phyloP scores from a whole-genome alignment of 2,888 invertebrate species.

The Phymatocera aterrima region DNA sequence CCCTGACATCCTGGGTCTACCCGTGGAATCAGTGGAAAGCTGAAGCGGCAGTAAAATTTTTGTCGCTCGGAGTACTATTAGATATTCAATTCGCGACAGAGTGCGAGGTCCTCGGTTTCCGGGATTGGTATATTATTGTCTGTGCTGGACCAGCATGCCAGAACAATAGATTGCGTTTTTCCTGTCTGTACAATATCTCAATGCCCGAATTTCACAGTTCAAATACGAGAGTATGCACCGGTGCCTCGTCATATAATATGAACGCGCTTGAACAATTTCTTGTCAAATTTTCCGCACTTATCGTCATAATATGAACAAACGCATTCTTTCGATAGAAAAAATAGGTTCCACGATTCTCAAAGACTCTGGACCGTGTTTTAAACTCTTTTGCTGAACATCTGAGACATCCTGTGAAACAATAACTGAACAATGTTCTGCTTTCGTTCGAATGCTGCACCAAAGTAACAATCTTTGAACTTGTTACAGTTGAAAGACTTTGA shows the following conservation, averaged over 20 bases:
- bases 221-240: constrained; percentile 1
- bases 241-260: background rate
- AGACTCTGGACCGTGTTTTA: background rate
- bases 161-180: constrained; percentile 18
- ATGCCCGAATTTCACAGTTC: background rate
- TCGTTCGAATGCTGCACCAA: background rate
- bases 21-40: constrained; percentile 17
- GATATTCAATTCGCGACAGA: constrained; percentile 31
- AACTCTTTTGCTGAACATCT: background rate
- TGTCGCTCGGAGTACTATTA: background rate
- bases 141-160: constrained; percentile 4
- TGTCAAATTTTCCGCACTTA: background rate
- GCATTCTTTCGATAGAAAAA: background rate
- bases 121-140: constrained; percentile 10
- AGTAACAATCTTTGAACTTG: background rate
- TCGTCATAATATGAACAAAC: background rate
- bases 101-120: constrained; percentile 21
- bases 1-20: constrained; percentile 12
- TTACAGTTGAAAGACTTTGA: constrained; percentile 6
- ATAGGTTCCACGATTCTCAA: background rate
- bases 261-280: background rate
- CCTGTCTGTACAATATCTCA: background rate
- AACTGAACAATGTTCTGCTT: background rate
- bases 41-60: constrained; percentile 35
- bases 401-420: background rate